Evolutionary conservation across 2,888 invertebrate species (phyloP).

Genomic region (Euphydryas editha): DNA sequence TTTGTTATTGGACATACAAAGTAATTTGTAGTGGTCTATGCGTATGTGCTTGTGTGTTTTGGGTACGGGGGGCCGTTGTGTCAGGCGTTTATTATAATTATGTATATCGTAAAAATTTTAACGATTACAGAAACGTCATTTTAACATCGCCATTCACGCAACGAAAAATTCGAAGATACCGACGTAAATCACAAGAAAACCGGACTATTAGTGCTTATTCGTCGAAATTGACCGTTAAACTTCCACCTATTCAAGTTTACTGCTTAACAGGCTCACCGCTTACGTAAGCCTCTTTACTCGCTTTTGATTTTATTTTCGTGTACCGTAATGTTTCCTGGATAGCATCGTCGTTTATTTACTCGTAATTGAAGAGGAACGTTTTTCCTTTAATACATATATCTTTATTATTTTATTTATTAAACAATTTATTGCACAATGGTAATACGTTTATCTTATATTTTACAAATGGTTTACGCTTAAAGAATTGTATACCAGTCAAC

Average conservation of each 20-base stretch:
- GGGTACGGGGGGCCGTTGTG: too few species aligned
- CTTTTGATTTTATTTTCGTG: constrained; percentile 28
- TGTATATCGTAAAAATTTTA: neutral
- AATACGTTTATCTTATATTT: too few species aligned
- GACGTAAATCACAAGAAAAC: constrained; percentile 8
- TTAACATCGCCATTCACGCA: neutral
- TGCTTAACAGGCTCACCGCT: constrained; percentile 20
- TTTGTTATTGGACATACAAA: too few species aligned
- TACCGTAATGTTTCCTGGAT: constrained; percentile 15
- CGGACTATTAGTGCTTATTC: constrained; percentile 13
- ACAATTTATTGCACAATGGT: too few species aligned
- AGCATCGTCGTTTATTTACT: constrained; percentile 1
- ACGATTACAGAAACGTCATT: neutral
- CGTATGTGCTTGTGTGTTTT: too few species aligned
- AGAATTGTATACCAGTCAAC: too few species aligned
- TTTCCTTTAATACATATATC: neutral
- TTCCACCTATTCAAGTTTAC: constrained; percentile 17
- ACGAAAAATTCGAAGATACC: constrained; percentile 5
- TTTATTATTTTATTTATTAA: neutral
- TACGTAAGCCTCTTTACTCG: constrained; percentile 21
- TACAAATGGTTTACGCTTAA: too few species aligned
- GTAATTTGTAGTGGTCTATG: too few species aligned
- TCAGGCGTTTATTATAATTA: too few species aligned
- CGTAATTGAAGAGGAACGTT: constrained; percentile 4
- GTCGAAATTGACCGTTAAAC: constrained; percentile 20